Evolutionary conservation across 2,113 vertebrate species (phyloP), one percentile per base, ranked within the genome.

Genomic region (Sander vitreus): DNA sequence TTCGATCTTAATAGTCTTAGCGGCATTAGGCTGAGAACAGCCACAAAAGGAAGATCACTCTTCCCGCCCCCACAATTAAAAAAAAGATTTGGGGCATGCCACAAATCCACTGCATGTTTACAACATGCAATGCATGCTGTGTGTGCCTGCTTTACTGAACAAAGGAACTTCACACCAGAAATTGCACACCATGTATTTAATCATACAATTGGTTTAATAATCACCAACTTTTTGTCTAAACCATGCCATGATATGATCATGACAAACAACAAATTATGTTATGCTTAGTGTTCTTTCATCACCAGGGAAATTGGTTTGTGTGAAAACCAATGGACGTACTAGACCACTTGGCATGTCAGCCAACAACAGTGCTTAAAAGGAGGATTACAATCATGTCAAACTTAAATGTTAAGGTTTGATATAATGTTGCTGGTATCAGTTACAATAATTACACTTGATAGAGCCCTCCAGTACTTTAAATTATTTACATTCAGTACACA

Each of bases 1-100:
- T 93, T 92, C 89, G 50, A 88, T 92, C 88, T 86, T 91, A 91
- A 92, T 87, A 90, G 86, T 91, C 88, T 94, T 92, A 93, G 84
- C 85, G 72, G 93, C 79, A 90, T 92, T 93, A 93, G 89, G 87
- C 82, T 81, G 79, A 81, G 76, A 89, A 74, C 73, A 72, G 77
- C 63, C 71, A 93, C 91, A 94, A 91, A 91, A 89, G 85, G 88
- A 86, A 90, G 87, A 91, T 88, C 84, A 65, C 83, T 69, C 76
- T 73, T 65, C 81, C 89, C 85, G 88, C 81, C 85, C 82, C 79
- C 89, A 92, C 92, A 93, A 93, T 93, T 93, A 92, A 89, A 90
- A 11, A 84, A 86, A 84, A 91, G 90, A 94, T 95, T 93, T 93
- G 80, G 45, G 55, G 67, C 58, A 85, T 59, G 55, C 73, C 58